Percentiles rank a stretch among this genome's conserved stretches.
phyloP scores from a whole-genome alignment of 1,140 invertebrate species.

The Lepidurus packardi region DNA sequence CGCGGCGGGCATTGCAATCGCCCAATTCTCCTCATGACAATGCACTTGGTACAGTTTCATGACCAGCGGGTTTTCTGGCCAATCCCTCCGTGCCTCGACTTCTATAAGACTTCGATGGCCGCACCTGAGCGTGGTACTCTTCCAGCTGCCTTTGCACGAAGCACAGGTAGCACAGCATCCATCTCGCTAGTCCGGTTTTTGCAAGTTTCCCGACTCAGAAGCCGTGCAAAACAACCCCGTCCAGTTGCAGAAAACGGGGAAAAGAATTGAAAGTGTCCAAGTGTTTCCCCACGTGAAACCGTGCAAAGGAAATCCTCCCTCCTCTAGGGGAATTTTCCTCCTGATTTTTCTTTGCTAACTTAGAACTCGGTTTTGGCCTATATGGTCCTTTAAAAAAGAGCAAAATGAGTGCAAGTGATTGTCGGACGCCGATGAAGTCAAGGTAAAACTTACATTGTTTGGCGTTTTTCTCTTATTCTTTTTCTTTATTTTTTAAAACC shows the following conservation, averaged over 20 bases:
- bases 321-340: too few species aligned
- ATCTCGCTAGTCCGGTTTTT: not conserved
- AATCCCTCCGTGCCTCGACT: not conserved
- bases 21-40: not conserved
- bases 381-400: not conserved
- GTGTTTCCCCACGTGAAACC: too few species aligned
- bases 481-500: not conserved
- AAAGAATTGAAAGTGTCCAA: too few species aligned
- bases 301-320: too few species aligned
- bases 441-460: not conserved
- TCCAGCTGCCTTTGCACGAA: not conserved
- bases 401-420: constrained; percentile 19
- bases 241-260: too few species aligned
- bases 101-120: constrained; percentile 1
- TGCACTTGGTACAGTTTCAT: not conserved
- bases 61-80: not conserved
- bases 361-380: not conserved
- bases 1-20: too few species aligned
- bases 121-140: not conserved
- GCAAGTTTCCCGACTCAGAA: not conserved
- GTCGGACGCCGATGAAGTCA: constrained; percentile 1
- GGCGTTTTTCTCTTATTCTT: not conserved
- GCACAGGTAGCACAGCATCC: not conserved
- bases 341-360: too few species aligned
- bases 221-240: too few species aligned